Percentiles rank a stretch among this genome's conserved stretches.
Conservation (phyloP, 2,797 vertebrate genomes). For the Spheniscus humboldti region DNA sequence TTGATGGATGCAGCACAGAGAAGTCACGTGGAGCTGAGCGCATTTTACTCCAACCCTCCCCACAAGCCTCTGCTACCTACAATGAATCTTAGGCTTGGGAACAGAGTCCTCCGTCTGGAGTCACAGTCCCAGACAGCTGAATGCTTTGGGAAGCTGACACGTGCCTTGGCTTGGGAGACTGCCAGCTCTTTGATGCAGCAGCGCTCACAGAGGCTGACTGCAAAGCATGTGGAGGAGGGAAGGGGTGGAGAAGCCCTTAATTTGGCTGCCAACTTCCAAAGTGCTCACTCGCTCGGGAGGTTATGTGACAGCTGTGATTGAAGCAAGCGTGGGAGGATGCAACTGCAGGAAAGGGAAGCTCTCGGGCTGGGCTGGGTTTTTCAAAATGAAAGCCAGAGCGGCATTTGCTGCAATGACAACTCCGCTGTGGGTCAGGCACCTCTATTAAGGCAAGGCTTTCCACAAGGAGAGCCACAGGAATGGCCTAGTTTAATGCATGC, state of each 20-base stretch:
- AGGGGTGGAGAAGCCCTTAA: constrained; percentile 61
- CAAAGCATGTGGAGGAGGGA: constrained; percentile 52
- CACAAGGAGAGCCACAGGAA: not conserved
- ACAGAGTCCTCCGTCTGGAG: constrained; percentile 35
- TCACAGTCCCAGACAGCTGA: constrained; percentile 55
- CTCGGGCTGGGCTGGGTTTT: not conserved
- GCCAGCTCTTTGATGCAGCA: constrained; percentile 51
- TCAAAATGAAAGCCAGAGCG: not conserved
- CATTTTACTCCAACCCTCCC: not conserved
- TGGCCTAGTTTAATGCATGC: not conserved
- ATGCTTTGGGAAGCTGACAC: constrained; percentile 51
- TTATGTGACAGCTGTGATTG: constrained; percentile 43
- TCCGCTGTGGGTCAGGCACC: not conserved
- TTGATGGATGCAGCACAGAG: not conserved
- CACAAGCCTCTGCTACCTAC: constrained; percentile 1
- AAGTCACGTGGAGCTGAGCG: not conserved
- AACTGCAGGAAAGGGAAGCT: constrained; percentile 38
- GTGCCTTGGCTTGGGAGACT: constrained; percentile 46
- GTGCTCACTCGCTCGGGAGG: constrained; percentile 1
- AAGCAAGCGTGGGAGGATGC: constrained; percentile 35
- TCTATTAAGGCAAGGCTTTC: not conserved
- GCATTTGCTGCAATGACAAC: constrained; percentile 5
- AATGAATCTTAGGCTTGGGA: not conserved
- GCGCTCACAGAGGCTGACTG: constrained; percentile 30
- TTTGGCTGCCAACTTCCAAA: constrained; percentile 58